phyloP scores from a whole-genome alignment of 1,140 invertebrate genomes.

The Calosoma granatense region DNA sequence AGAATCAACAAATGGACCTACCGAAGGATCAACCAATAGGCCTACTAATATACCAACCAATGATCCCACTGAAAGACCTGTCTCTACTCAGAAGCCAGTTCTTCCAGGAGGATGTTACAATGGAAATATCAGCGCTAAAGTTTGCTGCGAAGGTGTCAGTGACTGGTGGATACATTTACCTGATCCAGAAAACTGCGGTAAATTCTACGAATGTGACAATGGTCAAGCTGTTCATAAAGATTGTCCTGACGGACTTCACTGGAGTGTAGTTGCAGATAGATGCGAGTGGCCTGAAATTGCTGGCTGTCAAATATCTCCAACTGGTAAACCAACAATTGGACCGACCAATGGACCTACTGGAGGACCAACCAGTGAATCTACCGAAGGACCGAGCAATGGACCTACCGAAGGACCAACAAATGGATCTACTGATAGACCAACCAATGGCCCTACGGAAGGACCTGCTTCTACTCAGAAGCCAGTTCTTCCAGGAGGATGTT shows the following conservation, averaged over 20 bases:
- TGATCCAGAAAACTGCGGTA: slow-evolving; percentile 22
- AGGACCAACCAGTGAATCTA: too few species aligned
- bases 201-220: slow-evolving; percentile 31
- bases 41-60: not conserved
- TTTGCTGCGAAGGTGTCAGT: not conserved
- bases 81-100: not conserved
- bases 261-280: slow-evolving; percentile 19
- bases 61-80: not conserved
- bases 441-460: not conserved
- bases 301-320: slow-evolving; percentile 15
- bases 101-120: not conserved
- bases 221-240: slow-evolving; percentile 20
- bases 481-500: not conserved
- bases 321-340: not conserved
- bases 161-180: slow-evolving; percentile 13
- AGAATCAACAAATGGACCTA: not conserved
- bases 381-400: not conserved
- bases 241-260: slow-evolving; percentile 20
- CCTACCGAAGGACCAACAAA: not conserved
- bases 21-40: not conserved
- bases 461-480: not conserved
- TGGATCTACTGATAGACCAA: not conserved
- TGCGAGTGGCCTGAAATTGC: slow-evolving; percentile 23
- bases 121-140: not conserved
- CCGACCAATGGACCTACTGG: slow-evolving; percentile 7